Percentiles rank a stretch among this genome's conserved stretches.
Evolutionary conservation across 2,797 vertebrate species (phyloP).

Genomic region (Schizopygopsis pylzovi): DNA sequence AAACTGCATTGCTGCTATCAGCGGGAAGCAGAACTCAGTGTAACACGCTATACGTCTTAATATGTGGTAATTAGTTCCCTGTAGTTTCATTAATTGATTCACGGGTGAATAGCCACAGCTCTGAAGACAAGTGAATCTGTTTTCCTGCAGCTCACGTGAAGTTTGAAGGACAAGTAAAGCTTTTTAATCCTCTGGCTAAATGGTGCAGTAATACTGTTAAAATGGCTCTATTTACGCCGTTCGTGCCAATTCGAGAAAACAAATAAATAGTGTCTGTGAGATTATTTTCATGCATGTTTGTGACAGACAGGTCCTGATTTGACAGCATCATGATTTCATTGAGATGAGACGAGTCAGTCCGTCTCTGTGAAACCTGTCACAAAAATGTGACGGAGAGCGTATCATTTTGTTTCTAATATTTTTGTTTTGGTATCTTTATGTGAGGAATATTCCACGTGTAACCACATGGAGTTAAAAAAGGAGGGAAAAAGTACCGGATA

Average conservation of each 20-base stretch:
- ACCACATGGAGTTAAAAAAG: background rate
- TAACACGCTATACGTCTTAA: constrained; percentile 33
- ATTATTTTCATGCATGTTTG: background rate
- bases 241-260: background rate
- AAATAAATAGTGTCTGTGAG: background rate
- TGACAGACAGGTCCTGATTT: background rate
- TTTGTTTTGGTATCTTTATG: background rate
- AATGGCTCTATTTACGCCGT: background rate
- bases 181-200: too few species aligned
- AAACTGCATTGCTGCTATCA: constrained; percentile 22
- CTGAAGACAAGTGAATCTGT: constrained; percentile 30
- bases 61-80: constrained; percentile 41
- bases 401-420: background rate
- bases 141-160: background rate
- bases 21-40: constrained; percentile 4
- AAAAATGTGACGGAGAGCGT: background rate
- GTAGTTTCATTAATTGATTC: constrained; percentile 47
- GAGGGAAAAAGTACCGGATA: background rate
- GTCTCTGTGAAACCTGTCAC: background rate
- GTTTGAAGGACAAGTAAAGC: too few species aligned
- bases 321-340: background rate
- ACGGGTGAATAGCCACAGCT: constrained; percentile 21
- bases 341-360: background rate
- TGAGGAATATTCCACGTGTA: background rate
- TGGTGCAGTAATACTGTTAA: background rate